Base-by-base conservation (phyloP, 2,888 invertebrate species). In the Coelogynopora nodosa region DNA sequence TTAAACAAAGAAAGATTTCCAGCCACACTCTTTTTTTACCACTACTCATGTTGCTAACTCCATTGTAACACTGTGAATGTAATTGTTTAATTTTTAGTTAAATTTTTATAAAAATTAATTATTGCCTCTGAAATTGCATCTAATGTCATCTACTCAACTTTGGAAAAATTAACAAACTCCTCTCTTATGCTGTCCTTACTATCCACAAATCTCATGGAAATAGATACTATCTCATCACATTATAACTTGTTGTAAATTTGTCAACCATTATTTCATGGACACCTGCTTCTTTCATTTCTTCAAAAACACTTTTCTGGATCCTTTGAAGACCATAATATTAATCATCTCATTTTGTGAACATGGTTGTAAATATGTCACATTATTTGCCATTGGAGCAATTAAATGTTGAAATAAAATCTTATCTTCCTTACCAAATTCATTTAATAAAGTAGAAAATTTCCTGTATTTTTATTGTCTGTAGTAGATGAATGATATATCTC, bases 151-250 rank as follows among this genome's bases (percentile, higher is more conserved):
- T 49, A 49, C 18, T 49, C 18, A n/a, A 87, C n/a, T 18, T 80
- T 13, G 0, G 80, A 0, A 86, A 87, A 87, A 10, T 80, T 27
- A 27, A 87, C 0, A 67, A 87, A 87, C 85, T 87, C 87, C 29
- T 87, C 87, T 67, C 87, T 5, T 30, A 87, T 87, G 2, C 86
- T 80, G 0, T 84, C 80, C 5, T 84, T 23, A 2, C 10, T 0
- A 29, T 87, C 87, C 13, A 87, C 87, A 80, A 87, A 87, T 27
- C 87, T 67, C 10, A 86, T 29, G 30, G 80, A 87, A 0, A 86
- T 0, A 28, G 67, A 85, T 30, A 87, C 67, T n/a, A n/a, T n/a
- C n/a, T n/a, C n/a, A 84, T 0, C 67, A 86, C 87, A 18, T 67
- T 67, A 31, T 86, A 74, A 80, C 30, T 30, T 1, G 87, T 86